Conservation (phyloP, 2,888 invertebrate species). For the Amaurobius ferox region DNA sequence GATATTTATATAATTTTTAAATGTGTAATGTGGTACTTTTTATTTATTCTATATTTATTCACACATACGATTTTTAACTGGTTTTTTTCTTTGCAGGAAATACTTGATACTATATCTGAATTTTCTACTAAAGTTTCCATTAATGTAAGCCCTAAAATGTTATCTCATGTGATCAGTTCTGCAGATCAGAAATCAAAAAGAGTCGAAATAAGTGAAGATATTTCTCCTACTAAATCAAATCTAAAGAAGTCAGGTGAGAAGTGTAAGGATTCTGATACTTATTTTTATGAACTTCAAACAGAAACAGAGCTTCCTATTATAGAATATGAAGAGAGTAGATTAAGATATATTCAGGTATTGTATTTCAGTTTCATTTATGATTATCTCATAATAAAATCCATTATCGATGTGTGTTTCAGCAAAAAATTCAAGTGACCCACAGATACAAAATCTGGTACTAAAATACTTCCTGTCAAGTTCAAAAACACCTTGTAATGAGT, state of each 20-base stretch:
- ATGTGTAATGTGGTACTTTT: too few relatives aligned
- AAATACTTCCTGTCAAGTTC: too few relatives aligned
- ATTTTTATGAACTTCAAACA: slow-evolving; percentile 48
- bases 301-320: slow-evolving; percentile 47
- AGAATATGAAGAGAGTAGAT: slow-evolving; percentile 47
- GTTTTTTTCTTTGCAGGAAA: slow-evolving; percentile 39
- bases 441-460: too few relatives aligned
- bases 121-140: slow-evolving; percentile 31
- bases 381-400: too few relatives aligned
- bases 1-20: too few relatives aligned
- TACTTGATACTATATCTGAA: slow-evolving; percentile 39
- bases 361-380: too few relatives aligned
- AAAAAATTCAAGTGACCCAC: too few relatives aligned
- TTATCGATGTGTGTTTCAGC: too few relatives aligned
- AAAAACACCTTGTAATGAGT: too few relatives aligned
- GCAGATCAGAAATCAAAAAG: neutral
- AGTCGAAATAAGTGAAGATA: neutral
- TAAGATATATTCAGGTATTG: slow-evolving; percentile 30
- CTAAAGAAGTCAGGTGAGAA: slow-evolving; percentile 5
- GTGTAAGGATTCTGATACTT: slow-evolving; percentile 19
- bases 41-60: too few relatives aligned
- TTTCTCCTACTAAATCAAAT: neutral
- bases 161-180: slow-evolving; percentile 7
- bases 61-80: too few relatives aligned
- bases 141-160: slow-evolving; percentile 33